Percentiles rank a stretch among this genome's conserved stretches.
phyloP scores from a whole-genome alignment of 1,140 invertebrate genomes.

The Mactra quadrangularis region DNA sequence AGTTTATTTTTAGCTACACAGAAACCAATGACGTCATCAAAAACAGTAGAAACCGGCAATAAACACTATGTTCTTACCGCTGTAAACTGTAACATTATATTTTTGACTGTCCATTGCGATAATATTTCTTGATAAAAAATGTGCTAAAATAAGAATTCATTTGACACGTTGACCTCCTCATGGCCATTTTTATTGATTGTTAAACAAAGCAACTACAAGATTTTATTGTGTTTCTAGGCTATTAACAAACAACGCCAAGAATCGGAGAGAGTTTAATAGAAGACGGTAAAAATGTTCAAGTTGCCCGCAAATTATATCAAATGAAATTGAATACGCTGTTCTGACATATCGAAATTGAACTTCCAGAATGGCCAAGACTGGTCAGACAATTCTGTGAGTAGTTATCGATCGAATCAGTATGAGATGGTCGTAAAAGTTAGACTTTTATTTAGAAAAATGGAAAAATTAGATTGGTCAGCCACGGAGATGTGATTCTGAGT shows the following conservation, averaged over 20 bases:
- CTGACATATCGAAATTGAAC: conserved; percentile 34
- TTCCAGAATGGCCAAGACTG: conserved; percentile 12
- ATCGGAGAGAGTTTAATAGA: conserved; percentile 33
- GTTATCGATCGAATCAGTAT: conserved; percentile 31
- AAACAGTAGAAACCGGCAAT: no score
- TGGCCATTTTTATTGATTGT: conserved; percentile 22
- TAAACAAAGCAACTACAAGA: neutral
- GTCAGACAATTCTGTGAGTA: conserved; percentile 8
- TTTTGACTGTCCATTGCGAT: no score
- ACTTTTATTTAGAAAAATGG: conserved; percentile 21
- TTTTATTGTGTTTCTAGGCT: conserved; percentile 24
- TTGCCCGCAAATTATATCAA: conserved; percentile 47
- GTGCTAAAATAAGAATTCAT: neutral
- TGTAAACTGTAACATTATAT: no score
- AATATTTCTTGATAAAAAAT: no score
- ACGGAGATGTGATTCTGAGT: no score
- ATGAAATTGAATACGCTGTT: conserved; percentile 41
- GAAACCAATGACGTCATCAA: no score
- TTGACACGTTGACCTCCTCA: neutral
- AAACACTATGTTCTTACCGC: no score
- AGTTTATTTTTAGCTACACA: no score
- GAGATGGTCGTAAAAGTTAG: conserved; percentile 39
- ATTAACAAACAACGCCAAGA: conserved; percentile 28
- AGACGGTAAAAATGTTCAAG: conserved; percentile 41
- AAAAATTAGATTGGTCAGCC: conserved; percentile 25